Evolutionary conservation across 2,113 vertebrate species (phyloP), one percentile per base, ranked within the genome.

Genomic region (Herpetotheres cachinnans): DNA sequence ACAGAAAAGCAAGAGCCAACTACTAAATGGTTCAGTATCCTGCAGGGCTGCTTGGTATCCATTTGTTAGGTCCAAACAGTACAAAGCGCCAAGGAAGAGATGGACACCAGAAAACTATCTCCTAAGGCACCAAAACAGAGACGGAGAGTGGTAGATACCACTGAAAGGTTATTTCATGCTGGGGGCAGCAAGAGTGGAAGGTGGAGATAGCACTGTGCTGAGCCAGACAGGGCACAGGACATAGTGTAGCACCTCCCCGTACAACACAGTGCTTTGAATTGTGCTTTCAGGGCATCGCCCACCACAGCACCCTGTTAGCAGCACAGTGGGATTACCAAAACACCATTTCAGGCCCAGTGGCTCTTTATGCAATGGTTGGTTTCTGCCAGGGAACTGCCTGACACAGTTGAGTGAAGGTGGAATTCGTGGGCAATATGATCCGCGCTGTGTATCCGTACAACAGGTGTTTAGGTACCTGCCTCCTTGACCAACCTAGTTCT

Each of bases 191-290:
- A 21, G 5, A 5, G 10, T 61, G 16, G 30, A 79, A 36, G 40
- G 19, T 22, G 22, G 7, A 79, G 65, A 13, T 30, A 58, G 27
- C 0, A 0, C 16, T 11, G 40, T 1, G 0, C 29, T 15, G 59
- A 88, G 32, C 34, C 54, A 77, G 34, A 8, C 11, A 55, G 10
- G 13, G n/a, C 56, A 62, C 12, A 44, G 11, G 34, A 44, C 30
- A 5, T 5, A 21, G 29, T 0, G 1, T 1, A 40, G 7, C 14
- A 8, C 29, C 61, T 71, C 27, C 30, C 7, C 56, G 58, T 2
- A 5, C 3, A 26, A 61, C 11, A 42, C 20, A 29, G 42, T 6
- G 38, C 46, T 82, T 26, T 30, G 34, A 13, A 4, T 5, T 54
- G 27, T 76, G 40, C 58, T 59, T 27, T 46, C n/a, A 42, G 29